Percentiles rank a stretch among this genome's conserved stretches.
Evolutionary conservation across 2,888 invertebrate species (phyloP).

Genomic region (Hemistola chrysoprasaria): DNA sequence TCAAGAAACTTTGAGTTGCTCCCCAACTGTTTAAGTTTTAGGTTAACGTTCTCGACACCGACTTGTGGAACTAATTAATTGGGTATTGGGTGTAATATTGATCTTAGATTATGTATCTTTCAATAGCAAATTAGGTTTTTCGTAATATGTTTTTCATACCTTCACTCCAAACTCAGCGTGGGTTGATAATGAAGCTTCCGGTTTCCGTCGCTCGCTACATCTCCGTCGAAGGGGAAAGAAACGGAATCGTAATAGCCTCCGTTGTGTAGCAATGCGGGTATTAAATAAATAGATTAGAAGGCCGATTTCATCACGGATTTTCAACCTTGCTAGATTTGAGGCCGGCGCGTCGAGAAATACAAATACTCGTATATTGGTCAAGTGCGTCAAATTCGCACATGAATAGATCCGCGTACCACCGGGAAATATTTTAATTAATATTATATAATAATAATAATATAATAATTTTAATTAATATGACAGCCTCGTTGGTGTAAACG

Average conservation of each 20-base stretch:
- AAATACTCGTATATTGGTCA: no score
- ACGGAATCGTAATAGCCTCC: slow-evolving; percentile 6
- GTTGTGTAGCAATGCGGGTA: slow-evolving; percentile 9
- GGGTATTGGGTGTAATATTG: slow-evolving; percentile 8
- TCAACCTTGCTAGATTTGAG: no score
- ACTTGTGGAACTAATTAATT: slow-evolving; percentile 27
- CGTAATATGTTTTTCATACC: no score
- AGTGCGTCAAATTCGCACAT: no score
- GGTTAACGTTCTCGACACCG: slow-evolving; percentile 17
- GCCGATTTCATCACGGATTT: no score
- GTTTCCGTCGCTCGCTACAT: slow-evolving; percentile 17
- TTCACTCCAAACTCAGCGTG: slow-evolving; percentile 1
- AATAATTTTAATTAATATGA: no score
- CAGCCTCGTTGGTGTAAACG: no score
- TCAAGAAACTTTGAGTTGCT: slow-evolving; percentile 16
- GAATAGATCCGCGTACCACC: no score
- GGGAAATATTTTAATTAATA: no score
- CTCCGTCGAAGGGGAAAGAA: slow-evolving; percentile 13
- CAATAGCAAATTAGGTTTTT: slow-evolving; percentile 10
- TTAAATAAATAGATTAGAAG: no score
- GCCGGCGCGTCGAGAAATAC: no score
- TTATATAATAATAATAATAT: no score
- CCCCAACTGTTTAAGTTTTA: slow-evolving; percentile 23
- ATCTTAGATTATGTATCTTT: slow-evolving; percentile 24
- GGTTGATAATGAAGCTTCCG: slow-evolving; percentile 24